These are phyloP conservation scores for Atractosteus spatula DNA, from an alignment of 2,113 vertebrate genomes.

Conservation along the genomic window DNA sequence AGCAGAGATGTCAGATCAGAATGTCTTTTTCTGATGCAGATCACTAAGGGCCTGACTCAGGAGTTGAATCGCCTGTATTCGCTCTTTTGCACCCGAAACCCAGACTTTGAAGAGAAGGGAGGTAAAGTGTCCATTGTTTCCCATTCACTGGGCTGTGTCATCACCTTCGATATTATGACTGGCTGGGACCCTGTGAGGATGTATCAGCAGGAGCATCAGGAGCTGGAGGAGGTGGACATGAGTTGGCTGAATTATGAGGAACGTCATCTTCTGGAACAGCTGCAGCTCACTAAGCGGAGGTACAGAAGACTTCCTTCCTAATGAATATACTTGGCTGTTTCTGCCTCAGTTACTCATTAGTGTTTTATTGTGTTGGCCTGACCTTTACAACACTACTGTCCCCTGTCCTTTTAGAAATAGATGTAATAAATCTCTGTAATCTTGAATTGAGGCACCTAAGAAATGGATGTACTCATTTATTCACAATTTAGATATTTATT, in stretches of 20 bases:
- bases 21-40: slow-evolving; percentile 55
- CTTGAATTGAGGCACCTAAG: no score
- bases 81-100: slow-evolving; percentile 95
- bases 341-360: not conserved
- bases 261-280: slow-evolving; percentile 78
- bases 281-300: slow-evolving; percentile 80
- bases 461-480: no score
- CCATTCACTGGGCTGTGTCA: slow-evolving; percentile 95
- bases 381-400: no score
- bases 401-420: no score
- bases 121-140: slow-evolving; percentile 97
- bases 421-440: no score
- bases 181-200: slow-evolving; percentile 93
- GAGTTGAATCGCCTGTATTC: slow-evolving; percentile 92
- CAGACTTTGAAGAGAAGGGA: slow-evolving; percentile 84
- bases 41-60: slow-evolving; percentile 91
- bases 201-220: slow-evolving; percentile 83
- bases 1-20: no score
- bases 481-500: no score
- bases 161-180: slow-evolving; percentile 96
- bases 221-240: slow-evolving; percentile 78
- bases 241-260: slow-evolving; percentile 83
- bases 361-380: no score
- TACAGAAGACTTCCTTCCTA: slow-evolving; percentile 38
- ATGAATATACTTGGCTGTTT: not conserved